Conservation (phyloP, 2,113 vertebrate genomes). For the Aphyosemion australe region DNA sequence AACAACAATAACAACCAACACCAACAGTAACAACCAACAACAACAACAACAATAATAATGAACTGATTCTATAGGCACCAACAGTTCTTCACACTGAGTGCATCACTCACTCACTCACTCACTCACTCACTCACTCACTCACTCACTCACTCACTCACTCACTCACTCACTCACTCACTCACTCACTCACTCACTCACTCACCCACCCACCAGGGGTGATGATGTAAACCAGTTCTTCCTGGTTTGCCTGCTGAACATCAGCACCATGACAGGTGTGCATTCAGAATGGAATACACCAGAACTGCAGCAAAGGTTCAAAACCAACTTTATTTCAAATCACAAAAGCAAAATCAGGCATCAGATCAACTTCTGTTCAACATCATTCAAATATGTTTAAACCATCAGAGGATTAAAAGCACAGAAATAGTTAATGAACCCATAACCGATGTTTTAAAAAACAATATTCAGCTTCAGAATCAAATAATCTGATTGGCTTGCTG, state of each 20-base stretch:
- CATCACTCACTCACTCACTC: neutral
- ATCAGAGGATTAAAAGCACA: neutral
- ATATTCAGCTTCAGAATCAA: neutral
- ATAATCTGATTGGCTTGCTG: neutral
- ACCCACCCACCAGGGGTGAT: too few species aligned
- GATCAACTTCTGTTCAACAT: neutral
- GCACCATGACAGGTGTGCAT: neutral
- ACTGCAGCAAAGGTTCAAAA: neutral
- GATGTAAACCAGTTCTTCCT: too few species aligned
- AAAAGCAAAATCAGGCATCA: neutral
- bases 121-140: too few species aligned
- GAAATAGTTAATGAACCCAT: neutral
- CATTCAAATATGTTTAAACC: neutral
- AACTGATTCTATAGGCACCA: neutral
- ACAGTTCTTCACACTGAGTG: neutral
- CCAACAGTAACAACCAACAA: too few species aligned
- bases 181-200: too few species aligned
- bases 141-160: too few species aligned
- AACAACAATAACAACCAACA: too few species aligned
- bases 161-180: neutral
- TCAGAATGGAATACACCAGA: neutral
- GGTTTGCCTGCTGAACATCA: too few species aligned
- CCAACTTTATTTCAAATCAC: constrained; percentile 28
- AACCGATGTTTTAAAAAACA: neutral
- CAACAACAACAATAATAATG: too few species aligned